Percentiles rank a stretch among this genome's conserved stretches.
Evolutionary conservation across 2,797 vertebrate species (phyloP).

Genomic region (Sebastiscus albofasciatus): DNA sequence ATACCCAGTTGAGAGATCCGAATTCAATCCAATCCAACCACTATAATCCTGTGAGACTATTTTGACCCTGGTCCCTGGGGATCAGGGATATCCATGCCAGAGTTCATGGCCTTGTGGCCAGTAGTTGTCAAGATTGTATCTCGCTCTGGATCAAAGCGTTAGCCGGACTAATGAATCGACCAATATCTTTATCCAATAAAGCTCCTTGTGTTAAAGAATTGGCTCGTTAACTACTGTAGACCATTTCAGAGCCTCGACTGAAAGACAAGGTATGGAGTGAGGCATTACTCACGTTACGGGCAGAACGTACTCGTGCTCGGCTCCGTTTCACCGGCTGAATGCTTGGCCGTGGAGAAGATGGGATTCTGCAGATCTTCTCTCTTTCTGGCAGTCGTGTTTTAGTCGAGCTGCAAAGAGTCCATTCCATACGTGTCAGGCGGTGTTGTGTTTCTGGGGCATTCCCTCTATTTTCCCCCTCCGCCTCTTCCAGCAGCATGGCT

Average conservation of each 20-base stretch:
- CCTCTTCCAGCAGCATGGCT: constrained; percentile 40
- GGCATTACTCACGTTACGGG: constrained; percentile 29
- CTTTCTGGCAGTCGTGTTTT: constrained; percentile 53
- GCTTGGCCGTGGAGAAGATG: constrained; percentile 51
- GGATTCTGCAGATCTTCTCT: constrained; percentile 57
- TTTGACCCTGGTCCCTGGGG: neutral
- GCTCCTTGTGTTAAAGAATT: neutral
- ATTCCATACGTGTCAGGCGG: constrained; percentile 75
- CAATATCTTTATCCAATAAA: neutral
- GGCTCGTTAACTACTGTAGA: neutral
- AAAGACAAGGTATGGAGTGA: constrained; percentile 17
- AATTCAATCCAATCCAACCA: neutral
- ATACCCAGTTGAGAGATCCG: neutral
- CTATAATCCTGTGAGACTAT: neutral
- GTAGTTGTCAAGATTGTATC: neutral
- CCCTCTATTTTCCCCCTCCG: constrained; percentile 47
- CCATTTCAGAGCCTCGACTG: neutral
- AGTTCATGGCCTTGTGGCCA: neutral
- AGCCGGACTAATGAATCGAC: neutral
- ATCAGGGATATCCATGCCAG: neutral
- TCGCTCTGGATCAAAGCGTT: neutral
- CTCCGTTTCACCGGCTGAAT: constrained; percentile 58
- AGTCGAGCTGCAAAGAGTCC: constrained; percentile 46
- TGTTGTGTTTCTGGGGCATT: constrained; percentile 77
- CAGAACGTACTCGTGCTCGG: constrained; percentile 19